Evolutionary conservation across 2,888 invertebrate species (phyloP).

Genomic region (Netelia inedita): DNA sequence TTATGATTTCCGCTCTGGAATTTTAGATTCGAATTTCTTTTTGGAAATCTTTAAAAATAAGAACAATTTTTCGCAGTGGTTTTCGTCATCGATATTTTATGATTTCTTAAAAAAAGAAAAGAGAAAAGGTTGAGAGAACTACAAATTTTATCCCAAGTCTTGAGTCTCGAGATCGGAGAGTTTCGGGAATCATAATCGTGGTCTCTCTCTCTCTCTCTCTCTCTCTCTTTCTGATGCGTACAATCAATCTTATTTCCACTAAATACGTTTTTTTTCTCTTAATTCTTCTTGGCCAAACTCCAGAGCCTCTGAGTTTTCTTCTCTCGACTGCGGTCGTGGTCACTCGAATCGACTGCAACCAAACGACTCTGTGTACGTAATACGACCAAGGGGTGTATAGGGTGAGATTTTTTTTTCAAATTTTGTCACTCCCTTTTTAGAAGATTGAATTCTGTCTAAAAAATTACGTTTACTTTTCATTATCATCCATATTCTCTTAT

Average conservation of each 20-base stretch:
- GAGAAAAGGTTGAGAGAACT: background rate
- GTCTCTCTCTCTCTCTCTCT: conserved; percentile 33
- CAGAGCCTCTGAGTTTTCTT: conserved; percentile 46
- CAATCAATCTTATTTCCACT: conserved; percentile 65
- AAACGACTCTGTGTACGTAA: background rate
- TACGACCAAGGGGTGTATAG: background rate
- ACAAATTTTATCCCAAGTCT: background rate
- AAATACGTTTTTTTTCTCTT: conserved; percentile 47
- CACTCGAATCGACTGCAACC: conserved; percentile 38
- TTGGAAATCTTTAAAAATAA: no score
- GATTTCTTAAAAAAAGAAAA: background rate
- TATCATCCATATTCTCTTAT: no score
- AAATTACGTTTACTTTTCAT: no score
- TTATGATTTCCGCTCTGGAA: no score
- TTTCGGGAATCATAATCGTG: conserved; percentile 46
- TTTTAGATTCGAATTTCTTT: no score
- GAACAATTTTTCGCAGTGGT: no score
- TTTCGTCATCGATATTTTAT: background rate
- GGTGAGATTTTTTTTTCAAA: background rate
- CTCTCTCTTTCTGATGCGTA: conserved; percentile 30
- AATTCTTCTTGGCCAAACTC: conserved; percentile 60
- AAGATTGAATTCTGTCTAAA: no score
- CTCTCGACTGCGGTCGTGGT: conserved; percentile 23
- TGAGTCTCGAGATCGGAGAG: conserved; percentile 12
- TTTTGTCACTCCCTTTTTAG: no score